A percentile compares a stretch with the other conserved stretches of the same genome.
Evolutionary conservation across 1,140 invertebrate genomes (phyloP).

Genomic region (Spodoptera frugiperda): DNA sequence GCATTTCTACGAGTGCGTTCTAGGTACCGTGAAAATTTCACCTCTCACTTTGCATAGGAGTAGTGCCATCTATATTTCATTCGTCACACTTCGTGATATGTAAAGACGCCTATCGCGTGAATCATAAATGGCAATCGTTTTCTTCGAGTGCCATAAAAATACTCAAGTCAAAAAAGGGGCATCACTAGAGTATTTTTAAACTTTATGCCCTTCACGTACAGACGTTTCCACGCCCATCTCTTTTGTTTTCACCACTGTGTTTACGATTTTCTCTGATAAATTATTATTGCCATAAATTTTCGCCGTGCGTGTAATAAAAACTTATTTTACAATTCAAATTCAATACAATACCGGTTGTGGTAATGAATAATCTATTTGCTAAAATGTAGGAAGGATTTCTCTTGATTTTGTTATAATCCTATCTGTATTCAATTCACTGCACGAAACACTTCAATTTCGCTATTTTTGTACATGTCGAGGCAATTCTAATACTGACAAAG

Average conservation of each 20-base stretch:
- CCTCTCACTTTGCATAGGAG: conserved; percentile 75
- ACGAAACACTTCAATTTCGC: conserved; percentile 72
- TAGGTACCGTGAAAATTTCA: conserved; percentile 71
- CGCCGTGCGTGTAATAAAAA: conserved; percentile 41
- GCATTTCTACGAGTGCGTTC: conserved; percentile 74
- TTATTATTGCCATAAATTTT: conserved; percentile 53
- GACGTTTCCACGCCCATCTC: conserved; percentile 45
- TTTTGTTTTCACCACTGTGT: conserved; percentile 51
- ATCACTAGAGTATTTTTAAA: conserved; percentile 50
- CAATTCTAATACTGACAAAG: conserved; percentile 78
- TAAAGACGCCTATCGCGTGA: conserved; percentile 75
- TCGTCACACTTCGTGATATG: conserved; percentile 66
- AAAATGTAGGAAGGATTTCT: conserved; percentile 17
- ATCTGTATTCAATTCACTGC: conserved; percentile 65
- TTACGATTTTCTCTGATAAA: conserved; percentile 51
- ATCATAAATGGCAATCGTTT: conserved; percentile 79
- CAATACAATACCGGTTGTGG: conserved; percentile 27
- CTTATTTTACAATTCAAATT: conserved; percentile 46
- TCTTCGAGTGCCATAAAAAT: conserved; percentile 59
- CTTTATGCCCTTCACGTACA: conserved; percentile 49
- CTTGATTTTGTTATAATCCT: conserved; percentile 49
- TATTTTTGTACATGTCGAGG: conserved; percentile 80
- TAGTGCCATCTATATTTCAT: conserved; percentile 79
- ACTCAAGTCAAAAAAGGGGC: conserved; percentile 47
- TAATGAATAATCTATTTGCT: conserved; percentile 38